phyloP scores from a whole-genome alignment of 1,140 invertebrate genomes.

The Pseudomyrmex flavicornis region DNA sequence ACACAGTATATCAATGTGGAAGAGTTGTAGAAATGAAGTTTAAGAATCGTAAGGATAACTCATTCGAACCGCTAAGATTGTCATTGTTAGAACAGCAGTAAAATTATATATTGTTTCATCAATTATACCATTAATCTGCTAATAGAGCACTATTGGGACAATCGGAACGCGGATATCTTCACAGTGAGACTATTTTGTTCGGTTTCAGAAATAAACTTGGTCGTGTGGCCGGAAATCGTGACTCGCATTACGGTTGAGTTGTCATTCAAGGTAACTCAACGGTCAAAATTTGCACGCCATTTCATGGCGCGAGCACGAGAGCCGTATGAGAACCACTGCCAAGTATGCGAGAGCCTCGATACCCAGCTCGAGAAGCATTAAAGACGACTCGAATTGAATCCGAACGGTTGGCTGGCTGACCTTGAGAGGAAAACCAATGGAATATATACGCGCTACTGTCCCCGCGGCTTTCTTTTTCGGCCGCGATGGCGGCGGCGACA shows the following conservation, averaged over 20 bases:
- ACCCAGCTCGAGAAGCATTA: slow-evolving; percentile 53
- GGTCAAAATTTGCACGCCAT: background rate
- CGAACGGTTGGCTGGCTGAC: slow-evolving; percentile 27
- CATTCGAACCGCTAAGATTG: background rate
- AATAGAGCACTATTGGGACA: background rate
- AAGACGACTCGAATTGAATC: slow-evolving; percentile 60
- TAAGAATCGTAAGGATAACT: background rate
- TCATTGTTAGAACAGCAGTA: too few species aligned
- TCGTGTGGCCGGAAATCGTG: background rate
- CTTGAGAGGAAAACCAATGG: slow-evolving; percentile 59
- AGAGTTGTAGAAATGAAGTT: too few species aligned
- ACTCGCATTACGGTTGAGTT: background rate
- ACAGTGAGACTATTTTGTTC: background rate
- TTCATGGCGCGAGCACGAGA: background rate
- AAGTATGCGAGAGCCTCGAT: slow-evolving; percentile 62
- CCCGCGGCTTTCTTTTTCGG: slow-evolving; percentile 23
- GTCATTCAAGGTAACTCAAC: background rate
- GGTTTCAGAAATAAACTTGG: background rate
- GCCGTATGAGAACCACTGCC: slow-evolving; percentile 66
- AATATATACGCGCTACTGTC: slow-evolving; percentile 14
- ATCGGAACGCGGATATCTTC: background rate
- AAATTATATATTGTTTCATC: too few species aligned
- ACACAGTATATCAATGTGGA: background rate
- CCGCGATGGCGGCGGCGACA: background rate
- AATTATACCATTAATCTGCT: too few species aligned